Conservation (phyloP, 2,888 invertebrate species). For the Malthinus seriepunctatus region DNA sequence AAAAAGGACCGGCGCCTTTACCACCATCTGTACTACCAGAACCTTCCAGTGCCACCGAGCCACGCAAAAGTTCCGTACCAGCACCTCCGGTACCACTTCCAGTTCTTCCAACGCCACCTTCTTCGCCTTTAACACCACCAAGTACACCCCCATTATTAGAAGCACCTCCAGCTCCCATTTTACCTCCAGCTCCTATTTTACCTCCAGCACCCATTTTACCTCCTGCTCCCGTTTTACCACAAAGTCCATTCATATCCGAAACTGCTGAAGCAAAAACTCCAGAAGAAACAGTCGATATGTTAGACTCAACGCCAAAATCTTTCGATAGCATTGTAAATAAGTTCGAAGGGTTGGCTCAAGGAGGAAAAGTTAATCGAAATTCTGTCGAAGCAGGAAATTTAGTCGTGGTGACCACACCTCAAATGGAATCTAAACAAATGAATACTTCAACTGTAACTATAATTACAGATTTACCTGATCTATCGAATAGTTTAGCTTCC, state of each 20-base stretch:
- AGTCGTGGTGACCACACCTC: constrained; percentile 47
- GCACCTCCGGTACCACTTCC: constrained; percentile 38
- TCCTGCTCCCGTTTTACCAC: not conserved
- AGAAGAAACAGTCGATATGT: constrained; percentile 7
- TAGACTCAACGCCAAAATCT: constrained; percentile 17
- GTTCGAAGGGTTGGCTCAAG: constrained; percentile 11
- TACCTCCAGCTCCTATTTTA: constrained; percentile 21
- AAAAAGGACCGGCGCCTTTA: constrained; percentile 81
- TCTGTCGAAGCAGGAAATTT: constrained; percentile 43
- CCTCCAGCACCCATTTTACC: constrained; percentile 19
- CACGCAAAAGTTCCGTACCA: constrained; percentile 48
- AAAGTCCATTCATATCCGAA: not conserved
- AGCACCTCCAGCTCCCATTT: constrained; percentile 26
- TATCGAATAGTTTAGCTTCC: constrained; percentile 74
- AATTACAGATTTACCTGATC: constrained; percentile 60
- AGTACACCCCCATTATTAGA: constrained; percentile 44
- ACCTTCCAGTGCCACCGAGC: constrained; percentile 54
- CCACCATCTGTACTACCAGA: constrained; percentile 54
- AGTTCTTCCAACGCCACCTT: constrained; percentile 50
- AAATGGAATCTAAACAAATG: constrained; percentile 48
- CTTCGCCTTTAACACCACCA: constrained; percentile 50
- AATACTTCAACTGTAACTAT: constrained; percentile 60
- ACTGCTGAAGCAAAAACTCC: constrained; percentile 3
- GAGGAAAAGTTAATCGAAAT: constrained; percentile 42
- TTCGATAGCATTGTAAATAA: constrained; percentile 16